These are phyloP conservation scores for Catharus minimus DNA, from an alignment of 2,113 vertebrate species.

Conservation along the genomic window DNA sequence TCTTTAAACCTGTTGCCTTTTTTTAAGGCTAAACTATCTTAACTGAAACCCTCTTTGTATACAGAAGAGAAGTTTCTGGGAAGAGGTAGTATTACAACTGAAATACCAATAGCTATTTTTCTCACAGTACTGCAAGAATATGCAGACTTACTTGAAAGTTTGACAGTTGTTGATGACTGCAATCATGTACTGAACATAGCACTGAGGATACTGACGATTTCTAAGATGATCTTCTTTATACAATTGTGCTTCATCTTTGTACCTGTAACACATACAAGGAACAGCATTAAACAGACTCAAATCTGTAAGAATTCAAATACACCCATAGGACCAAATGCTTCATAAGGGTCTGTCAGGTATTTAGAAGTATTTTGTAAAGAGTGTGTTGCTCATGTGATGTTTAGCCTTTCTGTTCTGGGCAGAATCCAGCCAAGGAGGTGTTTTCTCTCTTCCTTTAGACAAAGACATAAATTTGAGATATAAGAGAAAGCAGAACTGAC, in stretches of 20 bases:
- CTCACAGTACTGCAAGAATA: background rate
- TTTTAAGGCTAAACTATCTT: background rate
- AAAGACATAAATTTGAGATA: background rate
- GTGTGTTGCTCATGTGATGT: background rate
- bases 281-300: background rate
- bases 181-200: conserved; percentile 96
- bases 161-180: conserved; percentile 98
- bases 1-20: background rate
- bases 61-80: background rate
- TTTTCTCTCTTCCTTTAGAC: background rate
- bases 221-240: conserved; percentile 94
- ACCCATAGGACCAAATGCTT: background rate
- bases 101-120: background rate
- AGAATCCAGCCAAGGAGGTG: background rate
- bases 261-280: conserved; percentile 72
- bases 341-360: background rate
- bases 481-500: background rate
- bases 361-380: background rate
- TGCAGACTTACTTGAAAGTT: conserved; percentile 88
- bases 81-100: background rate
- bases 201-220: conserved; percentile 89
- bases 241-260: conserved; percentile 85
- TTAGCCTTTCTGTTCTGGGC: background rate
- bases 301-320: background rate
- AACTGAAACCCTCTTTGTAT: background rate